Base-by-base conservation (phyloP, 2,113 vertebrate genomes). In the Cichladusa arquata region DNA sequence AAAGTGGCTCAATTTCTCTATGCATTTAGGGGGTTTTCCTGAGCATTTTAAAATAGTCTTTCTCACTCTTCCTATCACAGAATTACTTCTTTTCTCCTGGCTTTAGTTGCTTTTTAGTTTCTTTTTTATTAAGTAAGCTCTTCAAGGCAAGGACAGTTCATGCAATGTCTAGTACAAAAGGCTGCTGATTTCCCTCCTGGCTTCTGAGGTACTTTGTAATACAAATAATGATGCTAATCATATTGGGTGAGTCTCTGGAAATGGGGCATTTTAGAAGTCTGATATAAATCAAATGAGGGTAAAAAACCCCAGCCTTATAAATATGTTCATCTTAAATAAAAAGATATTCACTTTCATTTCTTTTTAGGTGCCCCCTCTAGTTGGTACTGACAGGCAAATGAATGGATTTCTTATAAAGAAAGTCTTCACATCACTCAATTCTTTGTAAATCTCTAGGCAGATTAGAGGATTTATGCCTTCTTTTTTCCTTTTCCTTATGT, bases 141-240 rank as follows among this genome's bases (percentile, higher is more conserved):
- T 86, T 81, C 47, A 82, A 89, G 36, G 84, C 53, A 79, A 84
- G 65, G 31, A 61, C 47, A 54, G 51, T 58, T 93, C 48, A 40
- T 42, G 34, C 65, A 87, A 9, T 24, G 31, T 58, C 38, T 53
- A 33, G 53, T 56, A 94, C 65, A 88, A 96, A 93, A 93, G 85
- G 78, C 79, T 88, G 76, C 74, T 90, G 92, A 94, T 94, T 90
- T 95, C 40, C 45, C 47, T 85, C 64, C 50, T 95, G 61, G 31
- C 24, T 84, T 69, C 74, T 62, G 36, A 89, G 53, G 64, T 60
- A 51, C 81, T 83, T 62, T 86, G 58, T 80, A 81, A 94, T 81
- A 76, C 92, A 91, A 89, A 92, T 81, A 84, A 83, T 85, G 29
- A 62, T 16, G 57, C 38, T 90, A 66, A 93, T 85, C 64, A 58